Evolutionary conservation across 2,888 invertebrate genomes (phyloP), one percentile per base, ranked within the genome.

Genomic region (Siphonodentalium dalli): DNA sequence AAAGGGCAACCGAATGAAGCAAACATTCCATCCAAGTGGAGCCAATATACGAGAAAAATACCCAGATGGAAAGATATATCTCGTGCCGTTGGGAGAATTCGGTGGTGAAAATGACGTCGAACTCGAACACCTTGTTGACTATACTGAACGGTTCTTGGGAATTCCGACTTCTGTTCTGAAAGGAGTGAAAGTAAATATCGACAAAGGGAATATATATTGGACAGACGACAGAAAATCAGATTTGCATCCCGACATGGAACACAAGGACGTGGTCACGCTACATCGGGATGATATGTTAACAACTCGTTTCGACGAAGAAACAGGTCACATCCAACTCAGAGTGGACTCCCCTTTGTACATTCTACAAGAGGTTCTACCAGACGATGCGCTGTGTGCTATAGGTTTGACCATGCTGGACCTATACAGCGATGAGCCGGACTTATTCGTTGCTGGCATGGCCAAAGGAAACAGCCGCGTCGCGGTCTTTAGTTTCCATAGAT

Each of bases 371-470:
- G 33, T 48, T 11, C 61, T 64, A 28, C 74, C 74, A 2, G 28
- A 52, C 4, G 65, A 71, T 54, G 70, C 69, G 6, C 31, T 67
- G 9, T 71, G 70, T 51, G 33, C 71, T 35, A 61, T 74, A 21
- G 71, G 63, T 3, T 60, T 73, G 37, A 73, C 74, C 1, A 64
- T 61, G 35, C 45, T 44, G 37, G 74, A 74, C 43, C 58, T 74
- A 23, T 74, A 71, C 42, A 61, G 54, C 13, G 70, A 64, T 37
- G 58, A 60, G 11, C 26, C 58, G 7, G 74, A 74, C 59, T 54
- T 74, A 15, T 74, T 74, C 54, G 71, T 74, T 4, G 72, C 74
- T 26, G 74, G 74, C n/a, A 67, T 74, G 69, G 72, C 72, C n/a
- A 53, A 65, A 7, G 74, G 74, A 1, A 63, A 61, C 44, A 42